These are phyloP conservation scores for Muschampia plurimacula DNA, from an alignment of 2,888 invertebrate genomes.

Conservation along the genomic window DNA sequence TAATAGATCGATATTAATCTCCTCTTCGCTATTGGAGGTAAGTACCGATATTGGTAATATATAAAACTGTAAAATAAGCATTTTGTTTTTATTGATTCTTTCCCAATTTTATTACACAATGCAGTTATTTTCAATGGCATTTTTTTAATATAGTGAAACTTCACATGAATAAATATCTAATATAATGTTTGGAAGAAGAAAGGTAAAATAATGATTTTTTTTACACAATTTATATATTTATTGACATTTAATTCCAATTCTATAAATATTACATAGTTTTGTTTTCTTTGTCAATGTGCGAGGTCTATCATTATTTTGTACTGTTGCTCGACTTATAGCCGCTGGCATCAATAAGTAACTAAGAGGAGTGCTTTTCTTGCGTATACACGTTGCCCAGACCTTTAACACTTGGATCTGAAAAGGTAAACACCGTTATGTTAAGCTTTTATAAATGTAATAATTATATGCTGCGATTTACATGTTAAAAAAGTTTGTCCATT, in stretches of 20 bases:
- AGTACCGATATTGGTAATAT: constrained; percentile 79
- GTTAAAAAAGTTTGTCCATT: too few species aligned
- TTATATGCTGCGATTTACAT: too few species aligned
- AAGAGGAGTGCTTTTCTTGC: constrained; percentile 75
- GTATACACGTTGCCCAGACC: constrained; percentile 80
- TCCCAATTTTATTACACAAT: background rate
- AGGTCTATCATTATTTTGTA: constrained; percentile 69
- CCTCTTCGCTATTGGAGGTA: constrained; percentile 67
- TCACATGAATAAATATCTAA: too few species aligned
- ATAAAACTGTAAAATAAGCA: constrained; percentile 60
- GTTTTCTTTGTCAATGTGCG: constrained; percentile 58
- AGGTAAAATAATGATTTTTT: background rate
- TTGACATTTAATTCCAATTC: constrained; percentile 7
- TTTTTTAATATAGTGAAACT: too few species aligned
- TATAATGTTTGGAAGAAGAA: background rate
- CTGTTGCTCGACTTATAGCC: constrained; percentile 52
- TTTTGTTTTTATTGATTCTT: background rate
- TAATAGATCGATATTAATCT: constrained; percentile 76
- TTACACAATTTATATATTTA: background rate
- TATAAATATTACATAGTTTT: constrained; percentile 48
- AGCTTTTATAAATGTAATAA: too few species aligned
- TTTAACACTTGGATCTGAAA: constrained; percentile 73
- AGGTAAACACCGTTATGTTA: constrained; percentile 46
- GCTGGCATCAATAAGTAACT: constrained; percentile 49
- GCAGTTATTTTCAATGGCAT: background rate